Evolutionary conservation across 2,888 invertebrate genomes (phyloP), one percentile per base, ranked within the genome.

Genomic region (Pharmacophagus antenor): DNA sequence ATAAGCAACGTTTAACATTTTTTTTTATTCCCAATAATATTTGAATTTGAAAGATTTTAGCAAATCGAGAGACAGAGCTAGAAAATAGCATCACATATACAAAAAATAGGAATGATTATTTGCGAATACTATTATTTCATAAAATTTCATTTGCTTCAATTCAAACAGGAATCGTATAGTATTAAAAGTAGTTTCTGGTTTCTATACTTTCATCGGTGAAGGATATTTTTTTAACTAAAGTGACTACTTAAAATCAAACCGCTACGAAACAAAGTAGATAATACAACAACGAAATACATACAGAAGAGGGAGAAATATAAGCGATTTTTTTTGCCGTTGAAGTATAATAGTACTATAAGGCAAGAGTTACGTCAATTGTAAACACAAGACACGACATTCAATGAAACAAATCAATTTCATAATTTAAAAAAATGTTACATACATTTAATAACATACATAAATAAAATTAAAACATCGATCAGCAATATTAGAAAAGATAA

Each of bases 251-350:
- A 58, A 51, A 50, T 27, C 53, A 53, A 53, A 59, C 53, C 58
- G 58, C 54, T 54, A 59, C 58, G 54, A 54, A 59, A 59, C 41
- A 59, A 59, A 54, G 58, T 53, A 47, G 21, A 52, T n/a, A 52
- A 27, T 21, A 51, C 27, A 23, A 51, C 23, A 42, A 44, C 7
- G 27, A 42, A 23, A 51, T 31, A 58, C 41, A 53, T 10, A 17
- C 8, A 5, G 3, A 25, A 23, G 18, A 22, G 18, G 25, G 23
- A 8, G 15, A 48, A 27, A 48, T 12, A 2, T 18, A 37, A 58
- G 58, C 22, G 22, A 52, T n/a, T n/a, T n/a, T n/a, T n/a, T n/a
- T n/a, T n/a, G n/a, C 27, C 21, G 12, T 31, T 50, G n/a, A 10
- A 27, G 31, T 21, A 17, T 15, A 7, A 50, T 21, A 25, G 8